Base-by-base conservation (phyloP, 2,797 vertebrate species). In the Helarctos malayanus region DNA sequence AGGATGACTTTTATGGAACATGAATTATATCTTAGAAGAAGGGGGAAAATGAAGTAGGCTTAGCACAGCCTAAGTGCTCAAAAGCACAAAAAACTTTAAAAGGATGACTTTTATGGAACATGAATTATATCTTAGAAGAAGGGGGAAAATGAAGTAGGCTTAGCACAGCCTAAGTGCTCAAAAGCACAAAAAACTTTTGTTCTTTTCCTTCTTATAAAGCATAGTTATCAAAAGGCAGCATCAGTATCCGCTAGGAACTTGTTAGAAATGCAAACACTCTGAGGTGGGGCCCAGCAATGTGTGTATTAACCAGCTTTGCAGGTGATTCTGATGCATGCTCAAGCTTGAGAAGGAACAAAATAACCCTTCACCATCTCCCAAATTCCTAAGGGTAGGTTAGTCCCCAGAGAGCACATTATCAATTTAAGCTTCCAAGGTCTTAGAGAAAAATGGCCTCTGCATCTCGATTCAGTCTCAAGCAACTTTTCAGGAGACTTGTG, bases 1-100 rank as follows among this genome's bases (percentile, higher is more conserved):
- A 25, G 18, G 35, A 71, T 65, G 41, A 90, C 59, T 71, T 92
- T 75, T 88, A 90, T 23, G 32, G 47, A 41, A 68, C 75, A 21
- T 91, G 71, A 93, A 76, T 57, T 89, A 35, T 69, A 76, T 78
- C 76, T 75, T 27, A 61, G 32, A 86, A 78, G 82, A 91, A 80
- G 19, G 56, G 7, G 35, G 2, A 41, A 59, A 73, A 47, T 68
- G 7, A 86, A 29, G 32, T 18, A 85, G 52, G 45, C 27, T 81
- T 73, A 89, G 61, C 75, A 87, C 69, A 94, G 29, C 29, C 32
- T 89, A 68, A 49, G 47, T 93, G 56, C 7, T 75, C 87, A 83
- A 49, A n/a, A n/a, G n/a, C n/a, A n/a, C n/a, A n/a, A n/a, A n/a
- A n/a, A n/a, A 79, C 27, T 88, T 94, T 45, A 71, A 79, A 86